A percentile compares a stretch with the other conserved stretches of the same genome.
Conservation (phyloP, 2,888 invertebrate species). For the Ceraclea dissimilis region DNA sequence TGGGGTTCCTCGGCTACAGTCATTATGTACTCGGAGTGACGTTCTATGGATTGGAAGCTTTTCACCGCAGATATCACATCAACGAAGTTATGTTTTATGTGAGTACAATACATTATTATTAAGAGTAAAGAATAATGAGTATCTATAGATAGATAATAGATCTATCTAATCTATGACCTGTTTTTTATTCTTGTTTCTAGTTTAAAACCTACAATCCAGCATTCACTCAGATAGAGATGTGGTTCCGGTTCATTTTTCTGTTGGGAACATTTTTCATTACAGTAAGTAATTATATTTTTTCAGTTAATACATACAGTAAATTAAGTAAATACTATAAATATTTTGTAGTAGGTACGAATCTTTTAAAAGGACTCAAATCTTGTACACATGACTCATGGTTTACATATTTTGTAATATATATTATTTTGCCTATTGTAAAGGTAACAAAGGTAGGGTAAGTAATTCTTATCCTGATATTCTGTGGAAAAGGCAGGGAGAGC, state of each 20-base stretch:
- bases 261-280: constrained; percentile 78
- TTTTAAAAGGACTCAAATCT: too few species aligned
- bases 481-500: too few species aligned
- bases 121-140: not conserved
- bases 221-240: constrained; percentile 95
- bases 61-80: constrained; percentile 78
- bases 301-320: too few species aligned
- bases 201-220: constrained; percentile 94
- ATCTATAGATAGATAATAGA: constrained; percentile 1
- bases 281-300: constrained; percentile 52
- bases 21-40: constrained; percentile 79
- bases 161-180: not conserved
- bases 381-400: too few species aligned
- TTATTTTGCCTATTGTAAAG: too few species aligned
- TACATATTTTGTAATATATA: too few species aligned
- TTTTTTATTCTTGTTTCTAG: constrained; percentile 45
- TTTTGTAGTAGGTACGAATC: too few species aligned
- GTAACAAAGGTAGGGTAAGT: too few species aligned
- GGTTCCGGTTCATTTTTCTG: constrained; percentile 92
- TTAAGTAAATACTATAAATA: too few species aligned
- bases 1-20: constrained; percentile 82
- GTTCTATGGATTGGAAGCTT: constrained; percentile 77
- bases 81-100: constrained; percentile 80
- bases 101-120: constrained; percentile 39
- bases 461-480: too few species aligned